Base-by-base conservation (phyloP, 1,140 invertebrate genomes). In the Calliphora vicina region DNA sequence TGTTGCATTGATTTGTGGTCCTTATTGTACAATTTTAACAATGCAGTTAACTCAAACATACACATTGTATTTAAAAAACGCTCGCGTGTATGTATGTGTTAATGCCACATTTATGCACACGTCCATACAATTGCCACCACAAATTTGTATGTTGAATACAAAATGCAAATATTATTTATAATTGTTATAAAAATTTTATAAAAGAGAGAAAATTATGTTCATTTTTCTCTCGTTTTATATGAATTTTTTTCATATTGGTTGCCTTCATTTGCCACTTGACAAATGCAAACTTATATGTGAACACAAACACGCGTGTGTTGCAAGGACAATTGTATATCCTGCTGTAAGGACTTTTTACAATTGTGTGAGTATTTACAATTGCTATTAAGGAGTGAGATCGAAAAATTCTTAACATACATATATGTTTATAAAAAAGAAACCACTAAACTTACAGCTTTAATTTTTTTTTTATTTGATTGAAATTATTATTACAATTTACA, bases 141-240 rank as follows among this genome's bases (percentile, higher is more conserved):
- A 50, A 50, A 50, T 15, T 50, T 50, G 45, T 50, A 23, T 67
- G 61, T 67, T 20, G 61, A 67, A 20, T 67, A 67, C 23, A 23
- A 67, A 67, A 20, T 67, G 61, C 61, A 67, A 67, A 67, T 67
- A 67, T 67, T 67, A 67, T 67, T 67, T 67, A 67, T 67, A 67
- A 67, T 67, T 67, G 61, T 67, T 67, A 23, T 23, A 67, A 67
- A 67, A 35, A 35, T 35, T 23, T 3, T 23, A 23, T 23, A n/a
- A 67, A 2, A 25, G 61, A 67, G 61, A 25, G n/a, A 23, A 67
- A 67, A 67, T 67, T 67, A 67, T 23, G 17, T 67, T 67, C 61
- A 67, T 67, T 57, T 50, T 57, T 35, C 35, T 35, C 35, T 35
- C 5, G 1, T 35, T 35, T 35, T 35, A 8, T 50, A 43, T 43